Conservation (phyloP, 2,888 invertebrate species). For the Cheilosia vernalis region DNA sequence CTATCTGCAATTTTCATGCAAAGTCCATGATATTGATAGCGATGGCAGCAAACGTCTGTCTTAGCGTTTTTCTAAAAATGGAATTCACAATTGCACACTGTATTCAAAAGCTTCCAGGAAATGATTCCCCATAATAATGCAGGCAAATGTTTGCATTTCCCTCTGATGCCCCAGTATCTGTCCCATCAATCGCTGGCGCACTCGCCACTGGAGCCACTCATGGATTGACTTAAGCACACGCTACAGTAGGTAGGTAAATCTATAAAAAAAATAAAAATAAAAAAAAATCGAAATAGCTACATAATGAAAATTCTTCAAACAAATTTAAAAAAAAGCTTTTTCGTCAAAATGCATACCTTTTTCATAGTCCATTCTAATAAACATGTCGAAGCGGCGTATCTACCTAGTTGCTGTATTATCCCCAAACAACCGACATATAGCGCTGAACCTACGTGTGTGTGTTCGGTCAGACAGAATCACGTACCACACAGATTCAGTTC, state of each 20-base stretch:
- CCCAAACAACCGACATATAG: conserved; percentile 29
- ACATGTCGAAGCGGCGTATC: conserved; percentile 41
- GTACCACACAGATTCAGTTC: conserved; percentile 41
- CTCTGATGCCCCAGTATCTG: too few species aligned
- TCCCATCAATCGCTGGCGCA: conserved; percentile 12
- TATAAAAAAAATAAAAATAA: conserved; percentile 2
- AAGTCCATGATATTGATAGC: neutral
- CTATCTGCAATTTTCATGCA: neutral
- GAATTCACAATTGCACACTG: conserved; percentile 6
- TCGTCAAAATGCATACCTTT: conserved; percentile 56
- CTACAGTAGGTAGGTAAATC: too few species aligned
- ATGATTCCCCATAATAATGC: conserved; percentile 26
- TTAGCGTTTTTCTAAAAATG: neutral
- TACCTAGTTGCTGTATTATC: neutral
- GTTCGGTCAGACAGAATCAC: conserved; percentile 53
- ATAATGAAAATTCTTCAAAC: conserved; percentile 43
- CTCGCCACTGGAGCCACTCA: neutral
- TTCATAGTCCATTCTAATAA: conserved; percentile 63
- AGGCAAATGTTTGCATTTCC: conserved; percentile 24
- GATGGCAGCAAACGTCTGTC: neutral
- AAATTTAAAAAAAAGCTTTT: conserved; percentile 56
- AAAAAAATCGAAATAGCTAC: neutral
- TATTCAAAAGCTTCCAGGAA: conserved; percentile 42
- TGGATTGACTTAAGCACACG: neutral
- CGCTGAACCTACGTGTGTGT: neutral